Conservation (phyloP, 2,113 vertebrate genomes). For the Psilopogon haemacephalus region DNA sequence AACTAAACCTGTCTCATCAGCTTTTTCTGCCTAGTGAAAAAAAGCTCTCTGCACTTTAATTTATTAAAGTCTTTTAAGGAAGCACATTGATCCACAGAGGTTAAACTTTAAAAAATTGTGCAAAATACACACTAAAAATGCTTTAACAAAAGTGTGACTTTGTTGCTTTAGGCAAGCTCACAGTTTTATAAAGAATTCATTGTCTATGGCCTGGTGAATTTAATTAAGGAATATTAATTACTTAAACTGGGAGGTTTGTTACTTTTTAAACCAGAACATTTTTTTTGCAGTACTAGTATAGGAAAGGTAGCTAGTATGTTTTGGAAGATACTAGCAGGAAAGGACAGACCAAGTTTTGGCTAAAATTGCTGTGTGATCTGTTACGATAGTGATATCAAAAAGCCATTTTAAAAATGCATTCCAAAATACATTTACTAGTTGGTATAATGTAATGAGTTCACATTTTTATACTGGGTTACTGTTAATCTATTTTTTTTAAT, state of each 20-base stretch:
- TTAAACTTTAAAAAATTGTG: slow-evolving; percentile 99
- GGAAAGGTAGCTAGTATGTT: slow-evolving; percentile 18
- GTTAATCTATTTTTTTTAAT: slow-evolving; percentile 45
- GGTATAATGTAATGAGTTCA: background rate
- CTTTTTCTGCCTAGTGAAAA: slow-evolving; percentile 97
- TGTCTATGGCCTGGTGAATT: slow-evolving; percentile 88
- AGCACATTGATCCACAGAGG: slow-evolving; percentile 99
- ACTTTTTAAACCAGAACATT: slow-evolving; percentile 82
- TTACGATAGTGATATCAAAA: background rate
- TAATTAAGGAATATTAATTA: slow-evolving; percentile 98
- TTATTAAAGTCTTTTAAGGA: slow-evolving; percentile 99
- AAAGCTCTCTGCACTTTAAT: slow-evolving; percentile 99
- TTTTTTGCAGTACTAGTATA: slow-evolving; percentile 58
- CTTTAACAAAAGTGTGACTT: slow-evolving; percentile 88
- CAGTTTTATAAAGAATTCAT: slow-evolving; percentile 89
- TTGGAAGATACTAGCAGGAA: slow-evolving; percentile 30
- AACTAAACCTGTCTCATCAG: slow-evolving; percentile 99
- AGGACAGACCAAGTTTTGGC: slow-evolving; percentile 11
- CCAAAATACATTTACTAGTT: slow-evolving; percentile 21
- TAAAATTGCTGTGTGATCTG: slow-evolving; percentile 34
- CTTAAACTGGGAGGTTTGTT: slow-evolving; percentile 87
- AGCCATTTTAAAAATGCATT: slow-evolving; percentile 9
- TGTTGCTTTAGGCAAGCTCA: slow-evolving; percentile 87
- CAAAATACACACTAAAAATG: slow-evolving; percentile 92
- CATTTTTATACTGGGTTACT: slow-evolving; percentile 23